A percentile compares a stretch with the other conserved stretches of the same genome.
phyloP scores from a whole-genome alignment of 2,888 invertebrate genomes.

The Lottia gigantea region DNA sequence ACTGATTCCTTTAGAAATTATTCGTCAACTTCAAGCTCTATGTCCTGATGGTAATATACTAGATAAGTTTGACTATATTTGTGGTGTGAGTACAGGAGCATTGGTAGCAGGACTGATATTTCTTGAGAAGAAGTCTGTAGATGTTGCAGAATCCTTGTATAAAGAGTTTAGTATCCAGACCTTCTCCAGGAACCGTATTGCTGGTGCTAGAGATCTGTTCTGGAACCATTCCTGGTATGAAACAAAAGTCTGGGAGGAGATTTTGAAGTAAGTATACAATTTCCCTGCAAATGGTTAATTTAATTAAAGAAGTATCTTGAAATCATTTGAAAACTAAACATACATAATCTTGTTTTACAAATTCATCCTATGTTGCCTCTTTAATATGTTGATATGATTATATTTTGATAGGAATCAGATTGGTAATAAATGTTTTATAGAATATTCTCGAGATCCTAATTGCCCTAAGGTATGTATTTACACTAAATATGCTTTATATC shows the following conservation, averaged over 20 bases:
- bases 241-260: conserved; percentile 82
- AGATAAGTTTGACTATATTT: conserved; percentile 86
- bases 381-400: neutral
- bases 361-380: no score
- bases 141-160: conserved; percentile 74
- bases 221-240: conserved; percentile 91
- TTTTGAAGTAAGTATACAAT: conserved; percentile 72
- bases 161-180: conserved; percentile 70
- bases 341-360: no score
- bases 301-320: no score
- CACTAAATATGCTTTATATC: no score
- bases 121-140: conserved; percentile 68
- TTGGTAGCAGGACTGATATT: conserved; percentile 59
- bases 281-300: no score
- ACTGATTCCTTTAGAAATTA: conserved; percentile 84
- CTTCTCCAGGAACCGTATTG: conserved; percentile 76
- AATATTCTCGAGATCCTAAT: conserved; percentile 45
- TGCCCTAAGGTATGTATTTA: conserved; percentile 56
- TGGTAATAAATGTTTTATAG: conserved; percentile 51
- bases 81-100: conserved; percentile 72
- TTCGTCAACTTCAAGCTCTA: conserved; percentile 79
- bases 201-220: conserved; percentile 80
- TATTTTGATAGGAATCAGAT: conserved; percentile 69
- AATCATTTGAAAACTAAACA: no score
- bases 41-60: conserved; percentile 72